Evolutionary conservation across 2,888 invertebrate species (phyloP), one percentile per base, ranked within the genome.

Genomic region (Xestia xanthographa): DNA sequence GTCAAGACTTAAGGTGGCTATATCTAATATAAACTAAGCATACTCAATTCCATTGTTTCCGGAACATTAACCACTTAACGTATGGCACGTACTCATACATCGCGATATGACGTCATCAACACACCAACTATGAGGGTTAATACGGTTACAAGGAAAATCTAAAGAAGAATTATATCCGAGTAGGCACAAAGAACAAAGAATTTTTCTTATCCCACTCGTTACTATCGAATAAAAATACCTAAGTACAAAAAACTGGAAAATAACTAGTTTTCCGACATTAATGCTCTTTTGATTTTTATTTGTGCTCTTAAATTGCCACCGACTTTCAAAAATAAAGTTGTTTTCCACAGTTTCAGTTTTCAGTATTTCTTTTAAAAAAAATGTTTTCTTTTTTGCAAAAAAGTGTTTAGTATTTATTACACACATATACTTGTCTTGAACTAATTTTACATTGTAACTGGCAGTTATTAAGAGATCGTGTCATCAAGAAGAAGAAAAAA

Each of bases 21-120:
- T 75, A 66, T 26, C 45, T 67, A 66, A 43, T 58, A 56, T 63
- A 66, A 69, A 79, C 58, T 62, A 66, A 80, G 77, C 86, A 87
- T 87, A 85, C 79, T 70, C 63, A 62, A 45, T 66, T 85, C 85
- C 84, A 90, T 92, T 92, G 91, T 93, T 91, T 91, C 88, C 89
- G 78, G 85, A 83, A 86, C 86, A 91, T 92, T 90, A 91, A 84
- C 91, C 92, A 93, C 91, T 93, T 91, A 89, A 87, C 88, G 77
- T 76, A 76, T 79, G 66, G 72, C 77, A 86, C 83, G 79, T 82
- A 80, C 43, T 65, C 69, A 71, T 79, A 85, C 77, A 72, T 74
- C 72, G 63, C 63, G 65, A 65, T 85, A 79, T 92, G 89, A 90
- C 87, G 90, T 87, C 80, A 90, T 86, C 87, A 71, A 75, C 72